Conservation (phyloP, 2,113 vertebrate genomes). For the Todiramphus saurophagus region DNA sequence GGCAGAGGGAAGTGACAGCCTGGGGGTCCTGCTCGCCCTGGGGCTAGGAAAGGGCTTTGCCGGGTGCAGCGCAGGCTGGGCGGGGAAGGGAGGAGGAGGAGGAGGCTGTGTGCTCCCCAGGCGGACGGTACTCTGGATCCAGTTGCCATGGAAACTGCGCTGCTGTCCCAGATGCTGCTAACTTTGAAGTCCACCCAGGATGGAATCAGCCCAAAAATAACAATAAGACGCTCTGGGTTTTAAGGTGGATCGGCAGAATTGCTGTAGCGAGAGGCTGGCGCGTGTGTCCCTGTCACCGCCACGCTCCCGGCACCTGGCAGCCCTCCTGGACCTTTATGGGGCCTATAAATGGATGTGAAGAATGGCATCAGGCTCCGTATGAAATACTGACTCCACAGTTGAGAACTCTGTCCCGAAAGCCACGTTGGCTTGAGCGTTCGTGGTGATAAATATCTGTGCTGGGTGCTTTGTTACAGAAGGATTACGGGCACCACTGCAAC, state of each 20-base stretch:
- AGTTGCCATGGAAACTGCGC: slow-evolving; percentile 78
- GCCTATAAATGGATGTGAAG: background rate
- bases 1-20: background rate
- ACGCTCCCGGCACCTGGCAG: background rate
- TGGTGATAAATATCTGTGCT: slow-evolving; percentile 4
- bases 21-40: fast-evolving
- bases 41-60: background rate
- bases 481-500: background rate
- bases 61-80: background rate
- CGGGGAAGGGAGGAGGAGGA: slow-evolving; percentile 55
- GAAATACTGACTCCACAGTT: slow-evolving; percentile 33
- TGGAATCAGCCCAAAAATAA: slow-evolving; percentile 77
- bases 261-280: background rate
- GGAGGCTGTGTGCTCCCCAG: slow-evolving; percentile 66
- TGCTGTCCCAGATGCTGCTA: slow-evolving; percentile 77
- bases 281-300: background rate
- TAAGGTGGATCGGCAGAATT: slow-evolving; percentile 67
- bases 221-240: slow-evolving; percentile 65
- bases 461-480: background rate
- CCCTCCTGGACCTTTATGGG: slow-evolving; percentile 12
- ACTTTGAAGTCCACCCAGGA: slow-evolving; percentile 78
- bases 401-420: slow-evolving; percentile 19
- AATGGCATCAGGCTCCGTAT: background rate
- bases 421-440: fast-evolving
- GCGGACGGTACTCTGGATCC: slow-evolving; percentile 70